A percentile compares a stretch with the other conserved stretches of the same genome.
Evolutionary conservation across 2,113 vertebrate genomes (phyloP).

Genomic region (Pantherophis guttatus): DNA sequence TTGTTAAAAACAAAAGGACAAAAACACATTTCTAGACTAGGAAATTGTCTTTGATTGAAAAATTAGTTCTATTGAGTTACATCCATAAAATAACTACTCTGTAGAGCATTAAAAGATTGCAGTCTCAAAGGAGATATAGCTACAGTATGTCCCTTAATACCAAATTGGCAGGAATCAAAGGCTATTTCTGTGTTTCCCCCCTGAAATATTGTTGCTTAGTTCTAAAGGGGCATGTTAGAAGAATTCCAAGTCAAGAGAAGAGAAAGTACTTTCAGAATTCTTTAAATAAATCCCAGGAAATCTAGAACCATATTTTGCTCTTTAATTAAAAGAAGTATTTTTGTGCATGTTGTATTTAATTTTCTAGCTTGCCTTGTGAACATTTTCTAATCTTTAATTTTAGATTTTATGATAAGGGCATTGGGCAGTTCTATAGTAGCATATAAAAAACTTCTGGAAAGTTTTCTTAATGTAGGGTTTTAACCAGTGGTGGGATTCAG

Average conservation of each 20-base stretch:
- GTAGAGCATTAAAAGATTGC: neutral
- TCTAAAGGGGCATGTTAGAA: neutral
- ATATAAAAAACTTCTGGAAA: neutral
- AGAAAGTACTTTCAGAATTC: neutral
- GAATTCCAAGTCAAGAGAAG: neutral
- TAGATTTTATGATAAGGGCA: neutral
- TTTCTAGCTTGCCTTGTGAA: neutral
- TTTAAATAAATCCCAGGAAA: neutral
- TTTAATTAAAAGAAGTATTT: neutral
- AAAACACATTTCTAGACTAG: neutral
- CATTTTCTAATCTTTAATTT: neutral
- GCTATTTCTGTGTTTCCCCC: neutral
- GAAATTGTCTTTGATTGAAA: neutral
- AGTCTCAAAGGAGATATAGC: neutral
- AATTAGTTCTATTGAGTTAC: neutral
- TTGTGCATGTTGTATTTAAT: neutral
- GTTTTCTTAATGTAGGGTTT: neutral
- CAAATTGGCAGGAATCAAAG: neutral
- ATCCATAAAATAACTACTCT: neutral
- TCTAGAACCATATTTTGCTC: neutral
- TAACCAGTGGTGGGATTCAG: no score
- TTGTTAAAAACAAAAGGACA: neutral
- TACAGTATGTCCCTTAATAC: neutral
- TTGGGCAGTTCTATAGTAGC: neutral
- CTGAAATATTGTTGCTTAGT: neutral